phyloP scores from a whole-genome alignment of 2,888 invertebrate species.

The Mimachlamys varia region DNA sequence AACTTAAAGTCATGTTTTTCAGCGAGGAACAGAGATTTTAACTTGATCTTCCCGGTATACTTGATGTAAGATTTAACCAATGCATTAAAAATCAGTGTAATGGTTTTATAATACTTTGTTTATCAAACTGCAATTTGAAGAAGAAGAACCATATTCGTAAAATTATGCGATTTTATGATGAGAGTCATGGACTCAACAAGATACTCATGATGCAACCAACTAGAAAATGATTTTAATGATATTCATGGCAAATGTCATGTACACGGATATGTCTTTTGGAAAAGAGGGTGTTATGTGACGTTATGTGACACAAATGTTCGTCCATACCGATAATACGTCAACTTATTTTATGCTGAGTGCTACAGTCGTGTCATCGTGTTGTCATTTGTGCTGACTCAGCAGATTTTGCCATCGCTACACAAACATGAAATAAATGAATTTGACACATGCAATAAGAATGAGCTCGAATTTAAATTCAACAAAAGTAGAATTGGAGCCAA shows the following conservation, averaged over 20 bases:
- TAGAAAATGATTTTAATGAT: not conserved
- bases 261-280: not conserved
- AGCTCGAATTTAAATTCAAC: no score
- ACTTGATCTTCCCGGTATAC: no score
- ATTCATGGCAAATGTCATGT: constrained; percentile 12
- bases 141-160: no score
- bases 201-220: not conserved
- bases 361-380: not conserved
- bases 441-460: not conserved
- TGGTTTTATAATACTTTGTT: no score
- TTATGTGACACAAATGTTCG: not conserved
- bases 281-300: not conserved
- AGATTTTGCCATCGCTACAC: not conserved
- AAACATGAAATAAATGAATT: not conserved
- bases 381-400: not conserved
- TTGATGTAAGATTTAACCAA: no score
- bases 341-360: not conserved
- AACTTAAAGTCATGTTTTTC: no score
- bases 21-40: no score
- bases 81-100: no score
- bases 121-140: no score
- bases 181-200: no score
- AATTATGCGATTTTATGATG: no score
- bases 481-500: no score
- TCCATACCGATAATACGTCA: not conserved